Conservation (phyloP, 1,140 invertebrate genomes). For the Drosophila sucinea region DNA sequence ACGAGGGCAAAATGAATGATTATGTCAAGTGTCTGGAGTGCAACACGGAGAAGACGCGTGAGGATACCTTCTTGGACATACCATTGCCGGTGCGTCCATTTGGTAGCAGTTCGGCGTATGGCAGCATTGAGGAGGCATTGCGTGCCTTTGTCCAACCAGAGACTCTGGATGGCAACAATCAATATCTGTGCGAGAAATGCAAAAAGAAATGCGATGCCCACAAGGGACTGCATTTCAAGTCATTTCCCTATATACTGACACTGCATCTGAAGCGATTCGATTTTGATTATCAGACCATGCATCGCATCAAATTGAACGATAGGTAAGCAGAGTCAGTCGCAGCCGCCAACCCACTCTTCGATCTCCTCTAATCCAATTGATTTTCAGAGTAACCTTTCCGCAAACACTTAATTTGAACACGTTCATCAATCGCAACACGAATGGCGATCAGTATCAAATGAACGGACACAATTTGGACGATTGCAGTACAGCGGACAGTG, state of each 20-base stretch:
- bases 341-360: not conserved
- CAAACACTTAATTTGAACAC: slow-evolving; percentile 92
- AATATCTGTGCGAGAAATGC: slow-evolving; percentile 95
- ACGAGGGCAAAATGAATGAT: slow-evolving; percentile 93
- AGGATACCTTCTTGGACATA: slow-evolving; percentile 95
- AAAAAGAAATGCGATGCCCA: slow-evolving; percentile 95
- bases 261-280: slow-evolving; percentile 96
- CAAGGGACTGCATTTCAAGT: slow-evolving; percentile 94
- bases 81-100: slow-evolving; percentile 94
- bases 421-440: slow-evolving; percentile 84
- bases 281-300: slow-evolving; percentile 94
- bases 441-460: slow-evolving; percentile 54
- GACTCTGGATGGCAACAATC: slow-evolving; percentile 93
- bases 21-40: slow-evolving; percentile 96
- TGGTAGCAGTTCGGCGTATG: slow-evolving; percentile 90
- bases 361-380: not conserved
- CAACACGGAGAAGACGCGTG: slow-evolving; percentile 91
- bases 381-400: slow-evolving; percentile 91
- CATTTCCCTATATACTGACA: slow-evolving; percentile 94
- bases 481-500: slow-evolving; percentile 88
- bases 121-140: slow-evolving; percentile 93
- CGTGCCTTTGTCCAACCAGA: slow-evolving; percentile 94
- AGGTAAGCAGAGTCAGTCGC: slow-evolving; percentile 85
- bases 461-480: slow-evolving; percentile 84
- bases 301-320: slow-evolving; percentile 95